phyloP scores from a whole-genome alignment of 2,113 vertebrate genomes.

The Salvator merianae region DNA sequence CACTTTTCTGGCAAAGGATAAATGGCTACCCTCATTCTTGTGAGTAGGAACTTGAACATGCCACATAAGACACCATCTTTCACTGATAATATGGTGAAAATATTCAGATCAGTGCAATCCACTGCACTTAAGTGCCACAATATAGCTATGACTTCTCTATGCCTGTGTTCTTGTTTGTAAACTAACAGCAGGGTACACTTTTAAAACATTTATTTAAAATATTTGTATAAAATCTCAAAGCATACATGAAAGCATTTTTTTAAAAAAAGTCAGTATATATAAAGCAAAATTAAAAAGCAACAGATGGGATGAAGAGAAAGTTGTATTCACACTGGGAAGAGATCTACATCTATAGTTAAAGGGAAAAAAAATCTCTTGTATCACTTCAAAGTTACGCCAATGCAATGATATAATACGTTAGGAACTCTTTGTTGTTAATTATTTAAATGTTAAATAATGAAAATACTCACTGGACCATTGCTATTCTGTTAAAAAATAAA shows the following conservation, averaged over 20 bases:
- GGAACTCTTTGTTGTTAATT: slow-evolving; percentile 2
- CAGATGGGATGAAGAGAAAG: no score
- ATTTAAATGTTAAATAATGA: not conserved
- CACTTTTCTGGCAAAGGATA: not conserved
- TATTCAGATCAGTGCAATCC: not conserved
- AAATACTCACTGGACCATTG: not conserved
- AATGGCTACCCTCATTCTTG: not conserved
- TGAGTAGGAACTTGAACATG: not conserved
- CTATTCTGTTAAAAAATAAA: not conserved
- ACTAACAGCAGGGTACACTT: slow-evolving; percentile 30
- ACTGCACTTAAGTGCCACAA: not conserved
- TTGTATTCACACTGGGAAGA: no score
- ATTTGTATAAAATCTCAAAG: no score
- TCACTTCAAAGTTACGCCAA: slow-evolving; percentile 4
- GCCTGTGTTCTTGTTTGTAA: not conserved
- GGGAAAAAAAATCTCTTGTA: not conserved
- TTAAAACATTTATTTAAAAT: slow-evolving; percentile 14
- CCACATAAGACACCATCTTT: no score
- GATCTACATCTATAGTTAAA: slow-evolving; percentile 5
- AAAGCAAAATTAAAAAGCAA: no score
- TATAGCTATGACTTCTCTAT: not conserved
- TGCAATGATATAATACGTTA: not conserved
- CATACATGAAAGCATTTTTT: no score
- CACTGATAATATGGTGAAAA: not conserved
- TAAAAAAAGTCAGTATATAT: no score